Conservation (phyloP, 2,113 vertebrate species). For the Eublepharis macularius region DNA sequence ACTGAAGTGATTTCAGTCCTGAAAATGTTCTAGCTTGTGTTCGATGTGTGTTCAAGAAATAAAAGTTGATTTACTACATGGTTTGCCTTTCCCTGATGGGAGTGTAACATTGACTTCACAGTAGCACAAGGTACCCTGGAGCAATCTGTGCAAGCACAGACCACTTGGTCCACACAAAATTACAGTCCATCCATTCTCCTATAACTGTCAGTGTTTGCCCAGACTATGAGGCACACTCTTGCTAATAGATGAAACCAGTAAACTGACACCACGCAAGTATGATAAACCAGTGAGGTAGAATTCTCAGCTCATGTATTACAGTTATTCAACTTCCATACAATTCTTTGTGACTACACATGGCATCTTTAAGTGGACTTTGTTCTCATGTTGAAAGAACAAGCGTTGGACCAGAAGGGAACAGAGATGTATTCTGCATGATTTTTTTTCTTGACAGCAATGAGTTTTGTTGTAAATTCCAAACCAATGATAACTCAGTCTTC, state of each 20-base stretch:
- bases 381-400: neutral
- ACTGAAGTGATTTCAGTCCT: no score
- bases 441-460: neutral
- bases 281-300: neutral
- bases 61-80: no score
- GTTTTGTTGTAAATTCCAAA: neutral
- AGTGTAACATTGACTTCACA: neutral
- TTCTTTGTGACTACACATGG: neutral
- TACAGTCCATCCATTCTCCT: neutral
- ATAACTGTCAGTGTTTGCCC: neutral
- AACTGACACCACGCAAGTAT: neutral
- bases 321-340: neutral
- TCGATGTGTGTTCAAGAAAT: no score
- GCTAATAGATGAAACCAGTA: neutral
- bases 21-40: no score
- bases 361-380: neutral
- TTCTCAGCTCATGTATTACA: neutral
- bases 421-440: neutral
- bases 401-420: conserved; percentile 6
- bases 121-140: no score
- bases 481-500: neutral
- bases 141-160: neutral
- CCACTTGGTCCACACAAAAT: neutral
- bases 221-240: neutral
- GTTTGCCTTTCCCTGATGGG: no score